Evolutionary conservation across 2,113 vertebrate genomes (phyloP).

Genomic region (Bubo scandiacus): DNA sequence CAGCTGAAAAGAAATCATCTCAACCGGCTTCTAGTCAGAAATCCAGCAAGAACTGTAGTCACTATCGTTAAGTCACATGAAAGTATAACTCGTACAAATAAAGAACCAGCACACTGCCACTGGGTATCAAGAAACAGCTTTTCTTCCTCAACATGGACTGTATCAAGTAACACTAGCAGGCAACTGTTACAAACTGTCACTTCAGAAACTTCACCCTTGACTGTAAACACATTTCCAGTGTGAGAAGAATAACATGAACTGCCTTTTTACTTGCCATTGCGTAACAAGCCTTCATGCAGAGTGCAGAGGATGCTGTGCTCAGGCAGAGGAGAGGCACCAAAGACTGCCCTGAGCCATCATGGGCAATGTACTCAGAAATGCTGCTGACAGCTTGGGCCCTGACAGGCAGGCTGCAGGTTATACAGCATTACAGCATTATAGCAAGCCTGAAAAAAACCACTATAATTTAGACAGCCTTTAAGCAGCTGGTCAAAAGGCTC

Average conservation of each 20-base stretch:
- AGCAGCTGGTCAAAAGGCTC: background rate
- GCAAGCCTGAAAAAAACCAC: background rate
- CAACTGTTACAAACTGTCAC: background rate
- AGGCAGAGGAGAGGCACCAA: background rate
- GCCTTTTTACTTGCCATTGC: background rate
- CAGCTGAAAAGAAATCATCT: background rate
- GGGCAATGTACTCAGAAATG: background rate
- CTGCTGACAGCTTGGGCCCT: background rate
- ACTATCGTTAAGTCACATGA: background rate
- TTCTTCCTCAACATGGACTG: background rate
- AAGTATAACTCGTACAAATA: background rate
- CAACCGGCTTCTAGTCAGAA: background rate
- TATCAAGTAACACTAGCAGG: background rate
- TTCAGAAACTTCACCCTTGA: background rate
- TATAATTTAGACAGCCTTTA: background rate
- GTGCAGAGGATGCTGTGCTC: background rate
- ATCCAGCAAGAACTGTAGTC: background rate
- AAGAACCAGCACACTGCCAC: background rate
- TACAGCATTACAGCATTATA: background rate
- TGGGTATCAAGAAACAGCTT: background rate
- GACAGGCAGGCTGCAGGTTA: background rate
- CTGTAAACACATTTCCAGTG: background rate
- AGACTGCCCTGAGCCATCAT: fast-evolving
- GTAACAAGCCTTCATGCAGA: fast-evolving
- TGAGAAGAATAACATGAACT: background rate